A percentile compares a stretch with the other conserved stretches of the same genome.
Evolutionary conservation across 2,113 vertebrate species (phyloP).

Genomic region (Aptenodytes forsteri): DNA sequence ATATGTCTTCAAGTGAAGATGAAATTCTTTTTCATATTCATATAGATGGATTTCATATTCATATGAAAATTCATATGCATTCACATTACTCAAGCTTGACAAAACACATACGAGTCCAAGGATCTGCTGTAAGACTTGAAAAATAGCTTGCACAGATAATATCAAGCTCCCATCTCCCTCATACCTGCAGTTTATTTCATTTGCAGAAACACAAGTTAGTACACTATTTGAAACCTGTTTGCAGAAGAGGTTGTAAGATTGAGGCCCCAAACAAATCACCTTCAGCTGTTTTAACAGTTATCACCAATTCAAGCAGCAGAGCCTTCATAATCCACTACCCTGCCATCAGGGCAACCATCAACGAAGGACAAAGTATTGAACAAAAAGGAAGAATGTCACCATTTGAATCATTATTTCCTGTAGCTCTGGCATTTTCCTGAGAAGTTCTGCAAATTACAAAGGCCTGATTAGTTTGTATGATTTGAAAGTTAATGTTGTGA

Average conservation of each 20-base stretch:
- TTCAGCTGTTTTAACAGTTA: background rate
- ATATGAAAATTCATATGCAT: slow-evolving; percentile 24
- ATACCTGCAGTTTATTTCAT: background rate
- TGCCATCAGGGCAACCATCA: background rate
- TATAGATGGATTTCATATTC: slow-evolving; percentile 19
- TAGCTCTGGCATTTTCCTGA: background rate
- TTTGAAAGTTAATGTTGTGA: background rate
- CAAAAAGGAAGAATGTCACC: background rate
- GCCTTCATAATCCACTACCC: background rate
- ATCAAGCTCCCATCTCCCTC: background rate
- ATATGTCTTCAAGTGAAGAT: slow-evolving; percentile 3
- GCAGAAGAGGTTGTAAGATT: background rate
- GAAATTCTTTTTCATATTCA: slow-evolving; percentile 31
- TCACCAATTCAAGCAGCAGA: background rate
- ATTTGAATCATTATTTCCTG: background rate
- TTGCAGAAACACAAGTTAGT: background rate
- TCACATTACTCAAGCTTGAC: slow-evolving; percentile 24
- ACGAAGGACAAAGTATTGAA: background rate
- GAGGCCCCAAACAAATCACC: background rate
- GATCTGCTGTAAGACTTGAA: slow-evolving; percentile 8
- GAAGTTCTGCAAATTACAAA: background rate
- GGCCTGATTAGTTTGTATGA: background rate
- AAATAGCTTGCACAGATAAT: background rate
- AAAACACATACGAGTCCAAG: background rate
- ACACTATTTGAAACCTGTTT: background rate